Evolutionary conservation across 2,113 vertebrate genomes (phyloP).

Genomic region (Cyprinus carpio): DNA sequence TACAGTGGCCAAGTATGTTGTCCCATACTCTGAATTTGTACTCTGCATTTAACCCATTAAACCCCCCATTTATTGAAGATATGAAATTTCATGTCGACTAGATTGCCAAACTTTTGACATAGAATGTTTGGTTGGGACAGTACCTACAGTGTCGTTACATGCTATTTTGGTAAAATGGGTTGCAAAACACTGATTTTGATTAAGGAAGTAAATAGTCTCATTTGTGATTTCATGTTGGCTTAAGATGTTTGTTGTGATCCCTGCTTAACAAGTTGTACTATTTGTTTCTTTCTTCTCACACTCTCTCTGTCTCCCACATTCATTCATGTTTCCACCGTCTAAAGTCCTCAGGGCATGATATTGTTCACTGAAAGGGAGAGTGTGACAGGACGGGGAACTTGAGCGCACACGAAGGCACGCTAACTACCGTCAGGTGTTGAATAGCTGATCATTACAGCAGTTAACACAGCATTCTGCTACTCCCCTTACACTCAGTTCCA

Average conservation of each 20-base stretch:
- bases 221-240: not conserved
- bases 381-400: conserved; percentile 26
- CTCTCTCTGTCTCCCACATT: not conserved
- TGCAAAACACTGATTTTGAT: not conserved
- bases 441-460: conserved; percentile 60
- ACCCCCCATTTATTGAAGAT: not conserved
- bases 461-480: conserved; percentile 48
- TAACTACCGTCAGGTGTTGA: conserved; percentile 53
- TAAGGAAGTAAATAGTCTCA: not conserved
- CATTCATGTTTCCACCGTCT: conserved; percentile 9
- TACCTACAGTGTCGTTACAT: not conserved
- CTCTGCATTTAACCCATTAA: too few relatives aligned
- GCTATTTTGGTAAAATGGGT: not conserved
- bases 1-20: too few relatives aligned
- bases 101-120: not conserved
- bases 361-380: conserved; percentile 37
- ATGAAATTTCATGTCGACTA: not conserved
- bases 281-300: conserved; percentile 12
- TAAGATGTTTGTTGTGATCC: not conserved
- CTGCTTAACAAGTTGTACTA: not conserved
- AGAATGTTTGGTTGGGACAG: not conserved
- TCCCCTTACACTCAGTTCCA: conserved; percentile 40
- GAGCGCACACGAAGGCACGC: conserved; percentile 39
- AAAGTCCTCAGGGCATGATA: conserved; percentile 12
- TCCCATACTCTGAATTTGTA: too few relatives aligned